Percentiles rank a stretch among this genome's conserved stretches.
Evolutionary conservation across 2,113 vertebrate genomes (phyloP).

Genomic region (Geococcyx californianus): DNA sequence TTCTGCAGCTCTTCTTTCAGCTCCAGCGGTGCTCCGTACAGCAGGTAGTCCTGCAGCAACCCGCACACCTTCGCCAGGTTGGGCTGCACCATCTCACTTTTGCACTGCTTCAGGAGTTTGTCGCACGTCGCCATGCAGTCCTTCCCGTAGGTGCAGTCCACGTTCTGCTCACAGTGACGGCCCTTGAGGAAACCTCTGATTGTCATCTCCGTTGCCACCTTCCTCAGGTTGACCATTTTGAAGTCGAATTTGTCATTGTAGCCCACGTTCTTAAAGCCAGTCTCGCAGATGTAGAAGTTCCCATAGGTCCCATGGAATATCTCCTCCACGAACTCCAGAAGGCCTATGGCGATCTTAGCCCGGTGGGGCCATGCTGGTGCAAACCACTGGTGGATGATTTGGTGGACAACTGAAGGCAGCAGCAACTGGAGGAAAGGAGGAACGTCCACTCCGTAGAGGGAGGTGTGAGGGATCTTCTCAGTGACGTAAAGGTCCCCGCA

Average conservation of each 20-base stretch:
- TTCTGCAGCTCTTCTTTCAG: slow-evolving; percentile 87
- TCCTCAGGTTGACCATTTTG: slow-evolving; percentile 90
- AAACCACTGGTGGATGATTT: slow-evolving; percentile 88
- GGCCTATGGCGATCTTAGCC: slow-evolving; percentile 90
- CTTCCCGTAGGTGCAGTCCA: slow-evolving; percentile 89
- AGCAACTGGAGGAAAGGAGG: slow-evolving; percentile 82
- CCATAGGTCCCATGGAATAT: slow-evolving; percentile 94
- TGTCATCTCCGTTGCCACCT: slow-evolving; percentile 85
- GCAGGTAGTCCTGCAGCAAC: slow-evolving; percentile 88
- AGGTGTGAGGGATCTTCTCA: slow-evolving; percentile 81
- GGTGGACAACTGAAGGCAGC: slow-evolving; percentile 80
- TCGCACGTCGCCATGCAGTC: slow-evolving; percentile 93
- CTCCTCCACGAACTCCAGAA: slow-evolving; percentile 96
- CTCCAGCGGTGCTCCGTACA: slow-evolving; percentile 83
- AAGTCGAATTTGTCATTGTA: slow-evolving; percentile 92
- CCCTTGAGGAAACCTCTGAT: slow-evolving; percentile 88
- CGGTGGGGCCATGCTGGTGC: slow-evolving; percentile 91
- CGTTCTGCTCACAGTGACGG: slow-evolving; percentile 87
- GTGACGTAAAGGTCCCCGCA: slow-evolving; percentile 94
- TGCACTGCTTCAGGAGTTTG: slow-evolving; percentile 90
- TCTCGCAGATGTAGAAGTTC: slow-evolving; percentile 93
- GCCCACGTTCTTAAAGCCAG: slow-evolving; percentile 84
- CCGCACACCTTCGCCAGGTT: slow-evolving; percentile 94
- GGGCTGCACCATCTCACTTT: slow-evolving; percentile 89
- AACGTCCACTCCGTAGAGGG: slow-evolving; percentile 82